Percentiles rank a stretch among this genome's conserved stretches.
Conservation (phyloP, 2,113 vertebrate genomes). For the Ciconia boyciana region DNA sequence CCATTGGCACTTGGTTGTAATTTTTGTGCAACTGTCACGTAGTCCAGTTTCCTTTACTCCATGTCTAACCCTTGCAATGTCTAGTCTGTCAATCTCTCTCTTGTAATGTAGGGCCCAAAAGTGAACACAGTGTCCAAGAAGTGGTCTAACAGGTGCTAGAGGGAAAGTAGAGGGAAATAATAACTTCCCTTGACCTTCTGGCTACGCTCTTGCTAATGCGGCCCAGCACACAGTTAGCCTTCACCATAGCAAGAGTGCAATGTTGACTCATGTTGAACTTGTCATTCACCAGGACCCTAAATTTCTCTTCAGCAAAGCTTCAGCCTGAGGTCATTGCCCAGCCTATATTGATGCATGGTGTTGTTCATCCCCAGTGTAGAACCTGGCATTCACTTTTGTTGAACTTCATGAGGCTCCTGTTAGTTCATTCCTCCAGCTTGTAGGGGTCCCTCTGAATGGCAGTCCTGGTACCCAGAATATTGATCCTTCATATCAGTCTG, state of each 20-base stretch:
- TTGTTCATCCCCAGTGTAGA: not conserved
- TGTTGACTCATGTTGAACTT: not conserved
- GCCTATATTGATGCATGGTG: not conserved
- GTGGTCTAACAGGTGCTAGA: not conserved
- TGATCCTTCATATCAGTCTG: not conserved
- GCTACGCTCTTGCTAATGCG: not conserved
- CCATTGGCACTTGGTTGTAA: not conserved
- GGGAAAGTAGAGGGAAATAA: not conserved
- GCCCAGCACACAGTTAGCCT: not conserved
- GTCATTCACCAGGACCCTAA: not conserved
- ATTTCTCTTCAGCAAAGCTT: not conserved
- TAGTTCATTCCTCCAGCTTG: not conserved
- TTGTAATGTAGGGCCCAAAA: not conserved
- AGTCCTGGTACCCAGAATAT: not conserved
- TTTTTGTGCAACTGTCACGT: not conserved
- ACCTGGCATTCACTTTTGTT: not conserved
- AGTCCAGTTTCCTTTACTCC: not conserved
- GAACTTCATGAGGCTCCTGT: not conserved
- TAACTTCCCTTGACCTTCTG: not conserved
- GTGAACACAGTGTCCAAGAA: not conserved
- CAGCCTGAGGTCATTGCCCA: not conserved
- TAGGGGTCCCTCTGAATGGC: not conserved
- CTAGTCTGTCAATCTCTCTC: not conserved
- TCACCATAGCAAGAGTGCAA: not conserved
- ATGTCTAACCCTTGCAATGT: not conserved